phyloP scores from a whole-genome alignment of 1,140 invertebrate genomes.

The Aphidius gifuensis region DNA sequence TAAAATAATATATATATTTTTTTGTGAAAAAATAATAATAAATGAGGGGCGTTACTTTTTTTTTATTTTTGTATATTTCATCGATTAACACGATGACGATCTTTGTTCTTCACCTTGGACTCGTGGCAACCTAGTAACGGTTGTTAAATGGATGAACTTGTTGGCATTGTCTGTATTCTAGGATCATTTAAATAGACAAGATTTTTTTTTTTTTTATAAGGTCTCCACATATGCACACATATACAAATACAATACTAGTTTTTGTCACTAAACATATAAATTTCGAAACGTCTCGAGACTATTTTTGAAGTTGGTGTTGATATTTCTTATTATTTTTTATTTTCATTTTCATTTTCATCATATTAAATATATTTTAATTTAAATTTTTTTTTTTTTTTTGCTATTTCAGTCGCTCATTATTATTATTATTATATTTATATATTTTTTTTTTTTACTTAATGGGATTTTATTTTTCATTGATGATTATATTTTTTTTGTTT shows the following conservation, averaged over 20 bases:
- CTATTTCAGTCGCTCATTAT: too few species aligned
- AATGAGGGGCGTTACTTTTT: too few species aligned
- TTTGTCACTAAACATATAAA: conserved; percentile 4
- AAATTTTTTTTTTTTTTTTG: too few species aligned
- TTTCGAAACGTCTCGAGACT: conserved; percentile 1
- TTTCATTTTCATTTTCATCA: not conserved
- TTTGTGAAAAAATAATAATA: too few species aligned
- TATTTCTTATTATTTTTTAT: not conserved
- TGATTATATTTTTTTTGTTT: not conserved
- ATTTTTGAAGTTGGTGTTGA: conserved; percentile 9
- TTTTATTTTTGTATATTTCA: not conserved
- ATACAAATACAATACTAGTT: not conserved
- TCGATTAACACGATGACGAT: conserved; percentile 8
- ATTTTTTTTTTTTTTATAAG: not conserved
- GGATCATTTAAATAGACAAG: not conserved
- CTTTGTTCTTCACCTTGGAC: conserved; percentile 8
- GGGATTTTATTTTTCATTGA: conserved; percentile 3
- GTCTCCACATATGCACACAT: not conserved
- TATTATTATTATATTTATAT: too few species aligned
- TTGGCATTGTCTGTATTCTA: not conserved
- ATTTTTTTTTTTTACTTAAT: not conserved
- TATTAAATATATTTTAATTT: too few species aligned
- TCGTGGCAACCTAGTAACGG: not conserved
- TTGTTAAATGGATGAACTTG: not conserved
- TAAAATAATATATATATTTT: too few species aligned